Evolutionary conservation across 2,797 vertebrate species (phyloP).

Genomic region (Manis pentadactyla): DNA sequence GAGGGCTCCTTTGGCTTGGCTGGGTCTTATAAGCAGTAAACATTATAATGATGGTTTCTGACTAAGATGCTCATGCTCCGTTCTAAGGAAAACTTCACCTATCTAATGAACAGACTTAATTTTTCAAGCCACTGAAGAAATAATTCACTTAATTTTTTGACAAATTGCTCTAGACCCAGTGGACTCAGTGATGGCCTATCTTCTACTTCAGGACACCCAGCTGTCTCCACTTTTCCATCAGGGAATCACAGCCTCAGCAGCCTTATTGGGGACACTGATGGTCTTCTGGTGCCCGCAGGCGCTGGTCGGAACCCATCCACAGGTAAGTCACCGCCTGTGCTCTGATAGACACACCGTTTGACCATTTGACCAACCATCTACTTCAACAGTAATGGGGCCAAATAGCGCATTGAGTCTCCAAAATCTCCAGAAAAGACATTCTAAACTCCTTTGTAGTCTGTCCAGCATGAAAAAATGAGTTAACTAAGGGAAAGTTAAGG

Average conservation of each 20-base stretch:
- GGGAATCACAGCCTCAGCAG: background rate
- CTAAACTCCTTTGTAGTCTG: background rate
- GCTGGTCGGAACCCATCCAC: conserved; percentile 25
- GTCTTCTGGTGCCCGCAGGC: background rate
- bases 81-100: background rate
- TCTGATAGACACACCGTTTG: background rate
- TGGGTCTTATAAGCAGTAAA: conserved; percentile 8
- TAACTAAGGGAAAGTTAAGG: background rate
- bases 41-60: background rate
- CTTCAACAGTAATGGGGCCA: background rate
- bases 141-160: conserved; percentile 11
- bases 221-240: conserved; percentile 58
- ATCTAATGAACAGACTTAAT: background rate
- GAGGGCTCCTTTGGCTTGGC: background rate
- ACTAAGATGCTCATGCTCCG: background rate
- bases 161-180: background rate
- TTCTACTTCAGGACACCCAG: conserved; percentile 43
- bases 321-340: conserved; percentile 35
- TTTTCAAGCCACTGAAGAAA: conserved; percentile 33
- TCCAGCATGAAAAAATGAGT: background rate
- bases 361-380: too few species aligned
- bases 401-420: background rate
- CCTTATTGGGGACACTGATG: conserved; percentile 40
- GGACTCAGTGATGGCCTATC: rapidly evolving
- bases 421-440: background rate